Base-by-base conservation (phyloP, 2,888 invertebrate species). In the Dendrolimus houi region DNA sequence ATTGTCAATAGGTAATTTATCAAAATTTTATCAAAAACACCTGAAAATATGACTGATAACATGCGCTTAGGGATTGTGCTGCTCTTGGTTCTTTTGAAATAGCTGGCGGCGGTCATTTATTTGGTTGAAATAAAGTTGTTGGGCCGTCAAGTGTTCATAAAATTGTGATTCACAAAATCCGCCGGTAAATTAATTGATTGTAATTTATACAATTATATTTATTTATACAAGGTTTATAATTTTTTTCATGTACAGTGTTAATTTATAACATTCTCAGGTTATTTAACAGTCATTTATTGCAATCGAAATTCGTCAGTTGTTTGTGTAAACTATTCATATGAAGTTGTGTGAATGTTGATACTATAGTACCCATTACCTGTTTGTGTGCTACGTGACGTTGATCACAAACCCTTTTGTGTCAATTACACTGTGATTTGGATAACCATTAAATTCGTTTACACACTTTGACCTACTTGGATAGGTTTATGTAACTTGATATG, bases 21-120 rank as follows among this genome's bases (percentile, higher is more conserved):
- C 79, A 72, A 78, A 79, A 74, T 80, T 67, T 80, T 77, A 82
- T 79, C 78, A 77, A 82, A 82, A 81, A 77, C 74, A 75, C 72
- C 70, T 71, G 75, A 79, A 82, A 77, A 77, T 81, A 83, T 85
- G 85, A 83, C 81, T 84, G 82, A 77, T 85, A 85, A 77, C 78
- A 80, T 77, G 79, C 75, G 76, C 73, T 72, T 75, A 62, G 67
- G 69, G 66, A 66, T 57, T 67, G 57, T 70, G 71, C 70, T 65
- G 62, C 65, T 64, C 62, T 66, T 59, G 59, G 62, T 61, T 60
- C 64, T 62, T 61, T 66, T 69, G 61, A 76, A 75, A 79, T 80
- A 83, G 71, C 60, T 63, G 60, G 47, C 47, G 47, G 47, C 47
- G 47, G 47, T 47, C 47, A 6, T 10, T 47, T 47, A 9, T 47